phyloP scores from a whole-genome alignment of 2,113 vertebrate species.

The Notarius quadriscutis region DNA sequence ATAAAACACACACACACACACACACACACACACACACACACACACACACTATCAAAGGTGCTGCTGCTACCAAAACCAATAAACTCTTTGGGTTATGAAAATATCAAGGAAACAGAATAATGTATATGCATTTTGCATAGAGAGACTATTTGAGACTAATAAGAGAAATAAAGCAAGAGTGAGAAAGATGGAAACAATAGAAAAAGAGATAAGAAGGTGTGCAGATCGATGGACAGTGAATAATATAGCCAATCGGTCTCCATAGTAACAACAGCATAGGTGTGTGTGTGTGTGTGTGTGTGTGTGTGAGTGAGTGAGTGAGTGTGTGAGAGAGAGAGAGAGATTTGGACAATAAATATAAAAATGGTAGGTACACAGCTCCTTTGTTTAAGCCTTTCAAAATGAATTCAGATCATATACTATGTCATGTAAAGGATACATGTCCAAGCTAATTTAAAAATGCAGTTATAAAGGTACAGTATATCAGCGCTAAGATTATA shows the following conservation, averaged over 20 bases:
- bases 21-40: slow-evolving; percentile 13
- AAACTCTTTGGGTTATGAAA: not conserved
- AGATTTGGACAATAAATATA: not conserved
- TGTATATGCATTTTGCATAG: not conserved
- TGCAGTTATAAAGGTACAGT: not conserved
- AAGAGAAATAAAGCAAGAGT: slow-evolving; percentile 57
- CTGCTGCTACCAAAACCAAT: not conserved
- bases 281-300: slow-evolving; percentile 42
- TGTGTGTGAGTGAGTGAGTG: slow-evolving; percentile 1
- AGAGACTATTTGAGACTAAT: not conserved
- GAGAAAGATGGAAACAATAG: slow-evolving; percentile 57
- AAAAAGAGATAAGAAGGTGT: slow-evolving; percentile 40
- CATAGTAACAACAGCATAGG: slow-evolving; percentile 70
- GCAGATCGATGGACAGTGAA: slow-evolving; percentile 31
- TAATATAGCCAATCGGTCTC: slow-evolving; percentile 69
- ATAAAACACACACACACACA: not conserved
- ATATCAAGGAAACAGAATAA: not conserved
- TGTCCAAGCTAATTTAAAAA: not conserved
- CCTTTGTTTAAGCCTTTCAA: not conserved
- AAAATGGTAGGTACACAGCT: not conserved
- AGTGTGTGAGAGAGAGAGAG: not conserved
- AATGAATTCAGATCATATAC: not conserved
- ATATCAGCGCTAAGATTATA: not conserved
- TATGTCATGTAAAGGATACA: not conserved
- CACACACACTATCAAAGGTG: not conserved